phyloP scores from a whole-genome alignment of 2,888 invertebrate genomes.

The Thysanoteuthis rhombus region DNA sequence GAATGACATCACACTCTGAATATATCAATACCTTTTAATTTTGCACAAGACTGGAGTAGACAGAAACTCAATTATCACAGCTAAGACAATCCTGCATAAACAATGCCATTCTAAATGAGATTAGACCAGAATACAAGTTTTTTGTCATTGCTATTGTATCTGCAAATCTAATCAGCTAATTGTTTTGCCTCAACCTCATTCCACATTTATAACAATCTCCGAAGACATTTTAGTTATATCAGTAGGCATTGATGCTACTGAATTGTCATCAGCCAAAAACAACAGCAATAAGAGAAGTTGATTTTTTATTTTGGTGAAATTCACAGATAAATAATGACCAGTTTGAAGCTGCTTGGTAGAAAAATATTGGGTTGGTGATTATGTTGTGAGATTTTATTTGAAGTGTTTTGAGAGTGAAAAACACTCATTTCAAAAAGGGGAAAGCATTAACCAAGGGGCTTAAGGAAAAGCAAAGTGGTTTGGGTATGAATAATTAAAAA shows the following conservation, averaged over 20 bases:
- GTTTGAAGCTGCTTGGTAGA: background rate
- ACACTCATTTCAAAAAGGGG: background rate
- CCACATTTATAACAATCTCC: background rate
- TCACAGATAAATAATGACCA: background rate
- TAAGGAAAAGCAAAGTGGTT: background rate
- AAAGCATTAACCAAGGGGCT: background rate
- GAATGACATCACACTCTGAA: too few species aligned
- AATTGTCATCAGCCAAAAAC: background rate
- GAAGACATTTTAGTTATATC: background rate
- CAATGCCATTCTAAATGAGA: background rate
- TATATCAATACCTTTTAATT: background rate
- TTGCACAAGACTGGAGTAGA: background rate
- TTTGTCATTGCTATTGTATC: background rate
- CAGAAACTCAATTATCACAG: background rate
- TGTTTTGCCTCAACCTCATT: constrained; percentile 12
- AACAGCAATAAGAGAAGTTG: background rate
- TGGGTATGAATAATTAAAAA: background rate
- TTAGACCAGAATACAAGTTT: background rate
- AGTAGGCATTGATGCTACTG: background rate
- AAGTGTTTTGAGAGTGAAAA: background rate
- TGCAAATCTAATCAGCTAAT: background rate
- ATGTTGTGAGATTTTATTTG: background rate
- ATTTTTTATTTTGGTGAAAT: background rate
- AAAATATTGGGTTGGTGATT: background rate
- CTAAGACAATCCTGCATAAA: background rate